phyloP scores from a whole-genome alignment of 2,797 vertebrate species.

The Merluccius polli region DNA sequence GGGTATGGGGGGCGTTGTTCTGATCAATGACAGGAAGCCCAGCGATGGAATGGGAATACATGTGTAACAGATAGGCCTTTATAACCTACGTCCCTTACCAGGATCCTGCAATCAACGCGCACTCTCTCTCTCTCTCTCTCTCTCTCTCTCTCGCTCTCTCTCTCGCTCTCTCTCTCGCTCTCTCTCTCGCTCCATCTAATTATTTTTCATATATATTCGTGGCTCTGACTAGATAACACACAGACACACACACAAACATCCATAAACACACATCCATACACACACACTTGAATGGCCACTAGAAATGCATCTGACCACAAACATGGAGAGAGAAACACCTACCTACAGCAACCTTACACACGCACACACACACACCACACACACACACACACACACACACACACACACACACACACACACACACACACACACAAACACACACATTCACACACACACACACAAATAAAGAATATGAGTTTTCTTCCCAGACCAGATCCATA shows the following conservation, averaged over 20 bases:
- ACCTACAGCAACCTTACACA: constrained; percentile 8
- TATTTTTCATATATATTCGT: constrained; percentile 10
- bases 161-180: constrained; percentile 8
- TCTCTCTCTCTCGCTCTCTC: constrained; percentile 36
- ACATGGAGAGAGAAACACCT: constrained; percentile 41
- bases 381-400: constrained; percentile 5
- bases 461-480: neutral
- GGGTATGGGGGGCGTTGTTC: constrained; percentile 71
- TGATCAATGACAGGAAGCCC: constrained; percentile 99
- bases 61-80: constrained; percentile 86
- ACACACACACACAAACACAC: constrained; percentile 20
- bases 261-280: constrained; percentile 5
- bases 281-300: constrained; percentile 27
- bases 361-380: constrained; percentile 31
- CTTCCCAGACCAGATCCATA: constrained; percentile 25
- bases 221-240: neutral
- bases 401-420: constrained; percentile 13
- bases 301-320: constrained; percentile 54
- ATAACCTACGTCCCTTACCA: constrained; percentile 49
- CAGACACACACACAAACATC: constrained; percentile 30
- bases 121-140: constrained; percentile 32
- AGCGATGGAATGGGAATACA: constrained; percentile 91
- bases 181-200: constrained; percentile 1
- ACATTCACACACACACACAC: constrained; percentile 4
- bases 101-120: constrained; percentile 40